These are phyloP conservation scores for Zenarchopterus dispar DNA, from an alignment of 2,797 vertebrate species.

Conservation along the genomic window DNA sequence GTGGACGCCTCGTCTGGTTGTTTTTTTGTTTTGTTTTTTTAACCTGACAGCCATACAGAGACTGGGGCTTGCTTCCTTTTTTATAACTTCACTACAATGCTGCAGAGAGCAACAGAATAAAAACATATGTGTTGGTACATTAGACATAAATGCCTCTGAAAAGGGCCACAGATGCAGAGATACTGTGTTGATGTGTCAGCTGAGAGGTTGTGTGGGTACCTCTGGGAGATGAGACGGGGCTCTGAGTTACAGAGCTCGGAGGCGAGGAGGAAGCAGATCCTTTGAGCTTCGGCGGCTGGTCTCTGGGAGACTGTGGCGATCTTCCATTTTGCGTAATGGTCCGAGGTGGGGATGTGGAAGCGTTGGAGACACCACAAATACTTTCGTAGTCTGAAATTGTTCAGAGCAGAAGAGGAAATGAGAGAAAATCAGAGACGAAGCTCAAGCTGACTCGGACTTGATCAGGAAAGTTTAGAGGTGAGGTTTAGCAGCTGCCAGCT, in stretches of 20 bases:
- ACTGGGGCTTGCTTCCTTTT: slow-evolving; percentile 57
- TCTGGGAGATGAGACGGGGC: slow-evolving; percentile 50
- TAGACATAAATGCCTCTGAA: not conserved
- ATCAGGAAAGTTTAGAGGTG: not conserved
- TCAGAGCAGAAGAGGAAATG: slow-evolving; percentile 28
- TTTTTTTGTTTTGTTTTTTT: not conserved
- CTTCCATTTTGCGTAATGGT: slow-evolving; percentile 42
- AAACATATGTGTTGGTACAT: not conserved
- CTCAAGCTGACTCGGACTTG: not conserved
- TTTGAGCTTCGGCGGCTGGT: slow-evolving; percentile 25
- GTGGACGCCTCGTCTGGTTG: slow-evolving; percentile 4
- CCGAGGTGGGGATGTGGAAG: slow-evolving; percentile 35
- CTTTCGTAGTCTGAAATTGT: slow-evolving; percentile 73
- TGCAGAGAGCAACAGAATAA: not conserved
- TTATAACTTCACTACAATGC: slow-evolving; percentile 4
- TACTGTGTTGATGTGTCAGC: not conserved
- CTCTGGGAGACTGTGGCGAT: slow-evolving; percentile 14
- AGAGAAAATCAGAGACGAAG: slow-evolving; percentile 32
- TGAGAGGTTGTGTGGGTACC: slow-evolving; percentile 39
- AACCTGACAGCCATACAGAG: slow-evolving; percentile 23
- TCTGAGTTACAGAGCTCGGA: slow-evolving; percentile 35
- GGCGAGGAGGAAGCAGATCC: slow-evolving; percentile 31
- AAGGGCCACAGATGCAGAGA: not conserved
- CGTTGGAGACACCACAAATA: slow-evolving; percentile 35
- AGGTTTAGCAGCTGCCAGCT: not conserved